Evolutionary conservation across 2,113 vertebrate species (phyloP), one percentile per base, ranked within the genome.

Genomic region (Diadophis punctatus): DNA sequence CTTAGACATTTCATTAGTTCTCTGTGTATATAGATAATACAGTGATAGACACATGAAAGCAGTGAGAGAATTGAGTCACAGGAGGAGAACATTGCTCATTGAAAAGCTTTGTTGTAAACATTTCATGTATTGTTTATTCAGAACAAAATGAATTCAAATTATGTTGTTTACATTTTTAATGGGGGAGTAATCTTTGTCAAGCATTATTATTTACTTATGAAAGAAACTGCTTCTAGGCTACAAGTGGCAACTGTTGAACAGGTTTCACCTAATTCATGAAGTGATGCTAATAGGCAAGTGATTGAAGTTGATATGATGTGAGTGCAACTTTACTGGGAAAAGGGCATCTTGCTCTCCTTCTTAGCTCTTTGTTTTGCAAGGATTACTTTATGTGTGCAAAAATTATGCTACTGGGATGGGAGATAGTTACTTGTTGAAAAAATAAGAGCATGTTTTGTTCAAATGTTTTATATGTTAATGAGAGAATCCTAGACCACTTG

Each of bases 1-100:
- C 90, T 90, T 90, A 93, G 93, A 89, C 92, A 23, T 95, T 92
- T 91, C 90, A 68, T 95, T 95, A 93, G 92, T 68, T 93, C 91
- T 93, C 92, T n/a, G 18, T 58, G 1, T 68, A 53, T 93, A 74
- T 94, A 93, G 92, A 91, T 92, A 93, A 92, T 94, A 92, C 48
- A 11, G 85, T 74, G 94, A 91, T 85, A 93, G 95, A 90, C 95
- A 93, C 27, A 25, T 94, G 89, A 88, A 95, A 93, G 46, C 91
- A 53, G 58, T 52, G n/a, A 34, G 88, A 89, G 52, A 94, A 6
- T 20, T 80, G 88, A 87, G 49, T 90, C 68, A 25, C 53, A 74
- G 55, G 20, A 91, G 63, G 34, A 46, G 86, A 1, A 2, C 2
- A 2, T 48, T 87, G 23, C 60, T 91, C 58, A 60, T 90, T 94